phyloP scores from a whole-genome alignment of 2,113 vertebrate species.

The Cebus imitator region DNA sequence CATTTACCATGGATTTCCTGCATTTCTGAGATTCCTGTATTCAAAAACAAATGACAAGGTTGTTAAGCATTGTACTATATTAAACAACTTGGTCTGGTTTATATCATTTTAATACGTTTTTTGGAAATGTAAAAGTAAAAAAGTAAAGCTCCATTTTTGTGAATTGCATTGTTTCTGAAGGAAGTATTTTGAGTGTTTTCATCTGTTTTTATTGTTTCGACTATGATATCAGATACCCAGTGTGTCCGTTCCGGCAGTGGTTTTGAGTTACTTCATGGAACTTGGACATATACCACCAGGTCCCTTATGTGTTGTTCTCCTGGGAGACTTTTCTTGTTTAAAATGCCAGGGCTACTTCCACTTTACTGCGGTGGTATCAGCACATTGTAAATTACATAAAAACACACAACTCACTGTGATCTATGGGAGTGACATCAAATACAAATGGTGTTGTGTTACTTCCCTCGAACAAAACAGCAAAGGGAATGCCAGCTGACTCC shows the following conservation, averaged over 20 bases:
- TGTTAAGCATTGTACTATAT: conserved; percentile 74
- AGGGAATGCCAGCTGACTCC: conserved; percentile 64
- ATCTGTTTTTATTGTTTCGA: conserved; percentile 55
- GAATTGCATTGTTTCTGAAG: conserved; percentile 72
- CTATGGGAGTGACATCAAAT: conserved; percentile 44
- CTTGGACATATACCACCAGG: conserved; percentile 49
- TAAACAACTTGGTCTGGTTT: conserved; percentile 75
- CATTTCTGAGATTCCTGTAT: conserved; percentile 74
- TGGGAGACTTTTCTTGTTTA: conserved; percentile 49
- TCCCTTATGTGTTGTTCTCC: conserved; percentile 60
- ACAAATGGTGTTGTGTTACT: conserved; percentile 52
- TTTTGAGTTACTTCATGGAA: conserved; percentile 69
- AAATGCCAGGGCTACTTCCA: conserved; percentile 51
- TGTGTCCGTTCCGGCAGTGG: conserved; percentile 62
- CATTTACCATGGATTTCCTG: conserved; percentile 78
- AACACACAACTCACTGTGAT: conserved; percentile 79
- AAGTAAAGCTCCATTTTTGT: conserved; percentile 67
- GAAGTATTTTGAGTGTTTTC: conserved; percentile 51
- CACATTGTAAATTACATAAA: conserved; percentile 67
- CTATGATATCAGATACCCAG: conserved; percentile 44
- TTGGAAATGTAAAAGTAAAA: conserved; percentile 78
- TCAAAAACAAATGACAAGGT: conserved; percentile 74
- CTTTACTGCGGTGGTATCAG: conserved; percentile 72
- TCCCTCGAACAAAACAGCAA: conserved; percentile 31
- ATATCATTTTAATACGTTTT: conserved; percentile 73